phyloP scores from a whole-genome alignment of 2,888 invertebrate genomes.

The Dasypolia templi region DNA sequence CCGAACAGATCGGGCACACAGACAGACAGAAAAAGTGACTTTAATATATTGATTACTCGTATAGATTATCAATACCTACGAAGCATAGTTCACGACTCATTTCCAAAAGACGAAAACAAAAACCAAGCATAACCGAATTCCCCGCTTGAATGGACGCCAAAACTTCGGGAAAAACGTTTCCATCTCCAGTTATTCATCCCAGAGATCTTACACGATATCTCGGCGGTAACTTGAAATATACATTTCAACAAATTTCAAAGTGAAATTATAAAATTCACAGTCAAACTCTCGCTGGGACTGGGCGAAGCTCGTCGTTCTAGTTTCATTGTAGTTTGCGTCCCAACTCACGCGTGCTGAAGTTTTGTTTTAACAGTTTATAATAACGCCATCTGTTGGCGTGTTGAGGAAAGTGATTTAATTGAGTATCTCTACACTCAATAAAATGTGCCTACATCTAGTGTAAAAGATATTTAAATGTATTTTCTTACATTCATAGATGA shows the following conservation, averaged over 20 bases:
- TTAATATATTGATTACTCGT: too few species aligned
- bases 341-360: slow-evolving; percentile 52
- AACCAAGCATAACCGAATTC: slow-evolving; percentile 3
- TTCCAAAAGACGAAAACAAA: neutral
- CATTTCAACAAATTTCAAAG: slow-evolving; percentile 70
- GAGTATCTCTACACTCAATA: too few species aligned
- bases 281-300: slow-evolving; percentile 54
- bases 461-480: too few species aligned
- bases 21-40: neutral
- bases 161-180: slow-evolving; percentile 29
- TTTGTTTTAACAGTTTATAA: slow-evolving; percentile 27
- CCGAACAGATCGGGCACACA: neutral
- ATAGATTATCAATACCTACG: neutral
- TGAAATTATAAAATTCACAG: slow-evolving; percentile 71
- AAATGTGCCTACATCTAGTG: too few species aligned
- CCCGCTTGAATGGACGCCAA: slow-evolving; percentile 20
- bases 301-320: slow-evolving; percentile 41
- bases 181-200: slow-evolving; percentile 43
- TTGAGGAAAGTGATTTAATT: neutral
- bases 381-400: slow-evolving; percentile 47
- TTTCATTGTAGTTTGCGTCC: slow-evolving; percentile 49
- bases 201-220: slow-evolving; percentile 58
- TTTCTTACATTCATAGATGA: too few species aligned
- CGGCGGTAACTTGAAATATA: slow-evolving; percentile 57
- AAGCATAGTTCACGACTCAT: neutral